Evolutionary conservation across 53 echinoderm and acorn worm species (phyloP).

Genomic region (Holothuria leucospilota): DNA sequence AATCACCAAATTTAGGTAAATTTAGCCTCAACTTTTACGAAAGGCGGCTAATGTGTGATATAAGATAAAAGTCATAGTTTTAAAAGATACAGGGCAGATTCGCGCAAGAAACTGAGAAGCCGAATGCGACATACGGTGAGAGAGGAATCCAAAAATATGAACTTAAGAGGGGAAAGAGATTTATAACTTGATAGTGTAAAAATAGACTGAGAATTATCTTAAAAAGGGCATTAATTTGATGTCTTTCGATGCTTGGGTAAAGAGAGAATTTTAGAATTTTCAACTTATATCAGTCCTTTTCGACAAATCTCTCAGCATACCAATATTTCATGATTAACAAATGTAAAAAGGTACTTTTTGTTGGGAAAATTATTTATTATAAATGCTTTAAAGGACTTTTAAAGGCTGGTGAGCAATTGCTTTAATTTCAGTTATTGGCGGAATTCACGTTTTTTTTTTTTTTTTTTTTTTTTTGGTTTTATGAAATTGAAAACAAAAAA

Average conservation of each 20-base stretch:
- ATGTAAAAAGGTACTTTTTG: too few species aligned
- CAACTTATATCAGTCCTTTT: too few species aligned
- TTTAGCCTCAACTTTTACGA: constrained; percentile 42
- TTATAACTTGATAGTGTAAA: constrained; percentile 23
- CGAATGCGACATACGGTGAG: background rate
- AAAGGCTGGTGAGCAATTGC: too few species aligned
- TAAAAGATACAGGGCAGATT: background rate
- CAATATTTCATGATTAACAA: too few species aligned
- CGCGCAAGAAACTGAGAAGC: constrained; percentile 1
- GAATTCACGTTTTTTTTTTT: too few species aligned
- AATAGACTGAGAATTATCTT: constrained; percentile 7
- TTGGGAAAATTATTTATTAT: too few species aligned
- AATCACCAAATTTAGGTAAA: constrained; percentile 31
- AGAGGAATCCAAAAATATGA: background rate
- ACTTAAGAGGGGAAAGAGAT: constrained; percentile 9
- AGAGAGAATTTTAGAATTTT: background rate
- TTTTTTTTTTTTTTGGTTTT: too few species aligned
- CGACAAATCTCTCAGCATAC: too few species aligned
- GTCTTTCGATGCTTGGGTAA: background rate
- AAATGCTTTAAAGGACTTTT: too few species aligned
- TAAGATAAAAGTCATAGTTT: constrained; percentile 33
- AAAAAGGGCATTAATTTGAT: constrained; percentile 22
- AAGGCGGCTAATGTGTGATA: constrained; percentile 46
- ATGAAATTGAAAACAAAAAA: too few species aligned
- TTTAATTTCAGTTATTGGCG: too few species aligned